Conservation (phyloP, 2,797 vertebrate genomes). For the Tangara arthus region DNA sequence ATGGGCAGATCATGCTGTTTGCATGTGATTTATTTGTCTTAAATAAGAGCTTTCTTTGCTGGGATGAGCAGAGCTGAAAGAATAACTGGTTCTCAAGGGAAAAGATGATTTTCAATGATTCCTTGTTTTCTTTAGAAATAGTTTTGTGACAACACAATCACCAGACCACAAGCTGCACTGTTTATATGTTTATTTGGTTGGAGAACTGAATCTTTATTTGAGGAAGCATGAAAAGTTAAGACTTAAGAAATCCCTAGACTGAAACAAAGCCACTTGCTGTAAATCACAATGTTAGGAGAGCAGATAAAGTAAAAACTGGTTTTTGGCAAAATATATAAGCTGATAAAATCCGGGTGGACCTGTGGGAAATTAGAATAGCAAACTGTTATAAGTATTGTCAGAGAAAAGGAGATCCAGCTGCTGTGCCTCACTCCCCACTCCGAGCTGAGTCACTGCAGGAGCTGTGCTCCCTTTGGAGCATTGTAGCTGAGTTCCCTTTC, state of each 20-base stretch:
- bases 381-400: background rate
- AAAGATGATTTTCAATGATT: slow-evolving; percentile 2
- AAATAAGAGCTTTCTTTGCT: background rate
- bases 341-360: background rate
- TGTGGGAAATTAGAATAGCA: background rate
- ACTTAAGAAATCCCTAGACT: slow-evolving; percentile 23
- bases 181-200: background rate
- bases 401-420: background rate
- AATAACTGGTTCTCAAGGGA: background rate
- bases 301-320: background rate
- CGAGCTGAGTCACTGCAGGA: background rate
- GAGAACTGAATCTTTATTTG: background rate
- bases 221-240: slow-evolving; percentile 4
- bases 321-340: background rate
- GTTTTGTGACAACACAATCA: background rate
- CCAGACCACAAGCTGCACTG: background rate
- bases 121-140: background rate
- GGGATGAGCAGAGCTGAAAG: background rate
- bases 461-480: background rate
- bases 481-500: background rate
- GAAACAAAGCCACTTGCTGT: slow-evolving; percentile 18
- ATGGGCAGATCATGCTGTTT: background rate
- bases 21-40: background rate
- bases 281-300: background rate
- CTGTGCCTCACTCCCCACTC: background rate